phyloP scores from a whole-genome alignment of 2,888 invertebrate species.

The Epiblema foenella region DNA sequence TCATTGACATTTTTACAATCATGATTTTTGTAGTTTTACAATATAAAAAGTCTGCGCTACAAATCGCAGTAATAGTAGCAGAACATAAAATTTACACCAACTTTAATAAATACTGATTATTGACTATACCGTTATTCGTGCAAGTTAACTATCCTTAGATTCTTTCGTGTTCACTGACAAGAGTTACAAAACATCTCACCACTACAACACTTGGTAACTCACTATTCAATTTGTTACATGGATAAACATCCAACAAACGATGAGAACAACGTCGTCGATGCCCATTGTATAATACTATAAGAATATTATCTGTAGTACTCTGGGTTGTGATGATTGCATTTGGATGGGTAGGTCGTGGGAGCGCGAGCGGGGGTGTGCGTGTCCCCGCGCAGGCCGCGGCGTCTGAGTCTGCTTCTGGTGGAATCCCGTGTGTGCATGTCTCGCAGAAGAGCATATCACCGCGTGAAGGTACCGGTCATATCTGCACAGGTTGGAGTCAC shows the following conservation, averaged over 20 bases:
- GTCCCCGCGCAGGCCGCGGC: constrained; percentile 57
- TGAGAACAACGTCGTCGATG: constrained; percentile 62
- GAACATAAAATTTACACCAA: constrained; percentile 25
- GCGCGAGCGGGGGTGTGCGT: constrained; percentile 64
- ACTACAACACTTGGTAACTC: constrained; percentile 69
- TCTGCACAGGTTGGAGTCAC: constrained; percentile 82
- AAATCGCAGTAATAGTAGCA: constrained; percentile 18
- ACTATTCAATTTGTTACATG: constrained; percentile 47
- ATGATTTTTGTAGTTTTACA: constrained; percentile 15
- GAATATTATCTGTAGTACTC: constrained; percentile 81
- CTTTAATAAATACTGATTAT: constrained; percentile 60
- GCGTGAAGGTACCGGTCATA: constrained; percentile 87
- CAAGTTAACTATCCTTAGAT: constrained; percentile 39
- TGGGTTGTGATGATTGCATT: constrained; percentile 62
- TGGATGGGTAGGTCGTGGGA: constrained; percentile 72
- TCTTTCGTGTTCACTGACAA: constrained; percentile 48
- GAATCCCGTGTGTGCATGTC: constrained; percentile 78
- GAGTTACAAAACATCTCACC: constrained; percentile 48
- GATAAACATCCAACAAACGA: constrained; percentile 48
- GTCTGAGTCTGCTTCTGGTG: constrained; percentile 72
- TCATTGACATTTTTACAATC: constrained; percentile 20
- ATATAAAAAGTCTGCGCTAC: constrained; percentile 5
- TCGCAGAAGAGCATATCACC: constrained; percentile 84
- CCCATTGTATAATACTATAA: constrained; percentile 74
- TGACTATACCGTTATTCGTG: constrained; percentile 53